phyloP scores from a whole-genome alignment of 2,888 invertebrate species.

The Caenorhabditis doughertyi region DNA sequence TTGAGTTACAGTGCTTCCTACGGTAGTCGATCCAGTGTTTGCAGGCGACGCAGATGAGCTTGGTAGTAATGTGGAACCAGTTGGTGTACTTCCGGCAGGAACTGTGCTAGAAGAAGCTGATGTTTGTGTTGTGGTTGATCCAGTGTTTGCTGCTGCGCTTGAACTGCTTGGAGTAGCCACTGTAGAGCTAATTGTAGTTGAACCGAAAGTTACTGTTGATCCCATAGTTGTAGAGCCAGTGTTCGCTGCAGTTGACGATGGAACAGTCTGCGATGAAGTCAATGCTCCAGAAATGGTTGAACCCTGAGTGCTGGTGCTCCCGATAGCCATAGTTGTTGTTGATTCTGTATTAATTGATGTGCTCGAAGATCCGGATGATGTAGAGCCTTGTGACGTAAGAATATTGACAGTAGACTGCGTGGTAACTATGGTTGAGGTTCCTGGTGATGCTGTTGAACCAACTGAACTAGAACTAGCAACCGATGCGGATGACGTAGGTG shows the following conservation, averaged over 20 bases:
- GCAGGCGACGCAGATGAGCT: not conserved
- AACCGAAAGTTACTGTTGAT: not conserved
- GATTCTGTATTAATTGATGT: not conserved
- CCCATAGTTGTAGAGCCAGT: not conserved
- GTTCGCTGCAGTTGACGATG: not conserved
- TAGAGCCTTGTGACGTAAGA: not conserved
- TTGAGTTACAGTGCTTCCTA: slow-evolving; percentile 1
- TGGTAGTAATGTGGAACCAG: not conserved
- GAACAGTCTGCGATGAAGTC: not conserved
- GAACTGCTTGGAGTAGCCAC: too few species aligned
- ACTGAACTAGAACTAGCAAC: not conserved
- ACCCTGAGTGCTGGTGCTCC: not conserved
- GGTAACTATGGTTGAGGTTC: too few species aligned
- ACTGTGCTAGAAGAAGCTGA: not conserved
- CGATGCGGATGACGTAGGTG: slow-evolving; percentile 5
- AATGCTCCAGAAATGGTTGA: not conserved
- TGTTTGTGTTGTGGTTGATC: slow-evolving; percentile 4
- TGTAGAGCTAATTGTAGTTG: not conserved
- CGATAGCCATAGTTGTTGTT: not conserved
- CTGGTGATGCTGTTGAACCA: not conserved
- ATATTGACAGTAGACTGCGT: too few species aligned
- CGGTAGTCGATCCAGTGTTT: slow-evolving; percentile 4
- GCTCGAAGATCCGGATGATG: not conserved
- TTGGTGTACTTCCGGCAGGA: slow-evolving; percentile 6
- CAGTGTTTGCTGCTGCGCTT: not conserved